These are phyloP conservation scores for Allobates femoralis DNA, from an alignment of 2,797 vertebrate genomes.

Conservation along the genomic window DNA sequence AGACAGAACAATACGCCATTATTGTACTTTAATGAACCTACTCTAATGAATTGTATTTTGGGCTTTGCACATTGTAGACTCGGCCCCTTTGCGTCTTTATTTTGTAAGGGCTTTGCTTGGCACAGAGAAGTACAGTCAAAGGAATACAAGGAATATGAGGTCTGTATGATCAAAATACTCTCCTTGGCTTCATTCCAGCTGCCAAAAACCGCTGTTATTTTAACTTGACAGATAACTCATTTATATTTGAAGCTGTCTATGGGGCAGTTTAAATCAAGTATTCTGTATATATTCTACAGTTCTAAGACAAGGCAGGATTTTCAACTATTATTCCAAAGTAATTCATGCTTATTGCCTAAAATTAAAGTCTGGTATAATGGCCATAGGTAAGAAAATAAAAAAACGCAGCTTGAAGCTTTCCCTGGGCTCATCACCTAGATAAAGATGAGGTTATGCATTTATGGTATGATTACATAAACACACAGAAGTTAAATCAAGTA, in stretches of 20 bases:
- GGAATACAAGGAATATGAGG: constrained; percentile 50
- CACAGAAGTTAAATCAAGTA: not conserved
- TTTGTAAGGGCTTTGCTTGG: constrained; percentile 29
- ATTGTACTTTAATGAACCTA: constrained; percentile 12
- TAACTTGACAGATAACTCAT: constrained; percentile 46
- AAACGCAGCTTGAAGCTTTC: not conserved
- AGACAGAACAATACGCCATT: constrained; percentile 6
- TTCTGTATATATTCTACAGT: constrained; percentile 8
- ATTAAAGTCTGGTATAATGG: too few relatives aligned
- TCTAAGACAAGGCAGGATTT: not conserved
- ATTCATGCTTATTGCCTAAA: constrained; percentile 13
- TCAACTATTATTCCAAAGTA: not conserved
- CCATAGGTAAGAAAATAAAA: too few relatives aligned
- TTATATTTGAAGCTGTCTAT: constrained; percentile 40
- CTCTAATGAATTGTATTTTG: constrained; percentile 27
- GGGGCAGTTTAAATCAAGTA: constrained; percentile 24
- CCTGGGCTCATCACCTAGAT: not conserved
- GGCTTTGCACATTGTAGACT: constrained; percentile 1
- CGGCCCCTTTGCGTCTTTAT: constrained; percentile 15
- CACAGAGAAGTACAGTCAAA: constrained; percentile 22
- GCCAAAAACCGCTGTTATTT: constrained; percentile 41
- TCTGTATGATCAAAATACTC: constrained; percentile 43
- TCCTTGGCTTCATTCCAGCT: constrained; percentile 42
- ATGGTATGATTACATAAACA: not conserved
- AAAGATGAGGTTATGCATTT: not conserved